Conservation (phyloP, 2,888 invertebrate species). For the Scaptodrosophila latifasciaeformis region DNA sequence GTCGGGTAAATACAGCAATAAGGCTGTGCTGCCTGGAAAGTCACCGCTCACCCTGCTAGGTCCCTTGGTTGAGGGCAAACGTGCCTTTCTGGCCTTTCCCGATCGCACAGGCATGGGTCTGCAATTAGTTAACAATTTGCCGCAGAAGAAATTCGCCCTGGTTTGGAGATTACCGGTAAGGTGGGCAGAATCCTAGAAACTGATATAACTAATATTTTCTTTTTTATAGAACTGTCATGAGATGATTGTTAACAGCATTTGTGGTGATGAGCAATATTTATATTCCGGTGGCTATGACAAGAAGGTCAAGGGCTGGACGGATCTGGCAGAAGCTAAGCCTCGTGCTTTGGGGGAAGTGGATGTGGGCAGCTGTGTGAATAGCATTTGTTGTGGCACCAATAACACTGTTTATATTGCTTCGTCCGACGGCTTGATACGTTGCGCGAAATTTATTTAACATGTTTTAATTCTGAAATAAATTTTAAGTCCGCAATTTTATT, state of each 20-base stretch:
- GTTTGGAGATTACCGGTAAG: constrained; percentile 64
- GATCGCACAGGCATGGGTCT: constrained; percentile 73
- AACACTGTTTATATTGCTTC: constrained; percentile 67
- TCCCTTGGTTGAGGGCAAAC: constrained; percentile 54
- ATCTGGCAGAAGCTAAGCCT: constrained; percentile 56
- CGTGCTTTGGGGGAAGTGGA: constrained; percentile 64
- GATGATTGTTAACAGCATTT: constrained; percentile 72
- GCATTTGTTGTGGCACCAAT: constrained; percentile 61
- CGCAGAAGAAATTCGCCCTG: constrained; percentile 57
- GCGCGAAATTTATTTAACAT: constrained; percentile 63
- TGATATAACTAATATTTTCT: neutral
- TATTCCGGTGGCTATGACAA: constrained; percentile 74
- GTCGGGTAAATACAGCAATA: constrained; percentile 73
- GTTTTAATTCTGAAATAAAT: too few relatives aligned
- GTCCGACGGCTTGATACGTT: constrained; percentile 68
- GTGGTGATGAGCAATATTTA: constrained; percentile 60
- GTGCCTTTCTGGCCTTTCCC: constrained; percentile 68
- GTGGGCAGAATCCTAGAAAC: neutral
- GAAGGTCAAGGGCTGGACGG: constrained; percentile 72
- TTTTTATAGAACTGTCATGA: constrained; percentile 71
- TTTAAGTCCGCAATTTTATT: too few relatives aligned
- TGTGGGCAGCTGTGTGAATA: constrained; percentile 70
- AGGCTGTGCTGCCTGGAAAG: constrained; percentile 71
- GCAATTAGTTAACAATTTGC: constrained; percentile 62
- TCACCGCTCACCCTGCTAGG: constrained; percentile 72